Evolutionary conservation across 1,140 invertebrate genomes (phyloP).

Genomic region (roundworm (Caenorhabditis elegans)): DNA sequence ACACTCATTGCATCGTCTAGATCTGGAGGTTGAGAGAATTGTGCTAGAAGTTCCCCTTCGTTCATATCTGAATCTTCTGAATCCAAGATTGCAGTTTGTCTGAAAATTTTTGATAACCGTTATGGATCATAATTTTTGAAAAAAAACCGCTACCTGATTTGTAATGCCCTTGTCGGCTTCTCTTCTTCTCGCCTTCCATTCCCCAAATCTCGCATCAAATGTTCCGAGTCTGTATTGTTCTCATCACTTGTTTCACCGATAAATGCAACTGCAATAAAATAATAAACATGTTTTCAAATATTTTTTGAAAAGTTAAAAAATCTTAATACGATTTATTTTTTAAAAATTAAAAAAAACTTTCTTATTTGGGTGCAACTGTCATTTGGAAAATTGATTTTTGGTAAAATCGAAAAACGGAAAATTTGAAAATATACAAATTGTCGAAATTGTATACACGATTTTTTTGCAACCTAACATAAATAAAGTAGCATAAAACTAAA

Average conservation of each 20-base stretch:
- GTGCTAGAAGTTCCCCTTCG: not conserved
- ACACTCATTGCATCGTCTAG: slow-evolving; percentile 52
- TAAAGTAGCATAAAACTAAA: too few species aligned
- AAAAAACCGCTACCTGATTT: not conserved
- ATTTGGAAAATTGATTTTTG: too few species aligned
- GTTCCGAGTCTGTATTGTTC: slow-evolving; percentile 54
- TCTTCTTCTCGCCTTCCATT: slow-evolving; percentile 39
- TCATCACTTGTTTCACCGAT: slow-evolving; percentile 63
- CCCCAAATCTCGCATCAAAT: slow-evolving; percentile 42
- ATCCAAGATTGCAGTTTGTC: slow-evolving; percentile 47
- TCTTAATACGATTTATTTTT: too few species aligned
- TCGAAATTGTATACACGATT: too few species aligned
- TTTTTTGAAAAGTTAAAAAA: slow-evolving; percentile 16
- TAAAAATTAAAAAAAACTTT: too few species aligned
- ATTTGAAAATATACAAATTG: too few species aligned
- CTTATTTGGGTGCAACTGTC: too few species aligned
- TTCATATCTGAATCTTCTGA: slow-evolving; percentile 42
- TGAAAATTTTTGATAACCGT: not conserved
- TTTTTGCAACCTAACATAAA: too few species aligned
- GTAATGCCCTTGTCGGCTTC: not conserved
- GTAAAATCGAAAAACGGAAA: not conserved
- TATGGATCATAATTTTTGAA: not conserved
- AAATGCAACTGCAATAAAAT: slow-evolving; percentile 50
- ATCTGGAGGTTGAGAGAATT: not conserved
- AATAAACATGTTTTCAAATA: not conserved